Conservation (phyloP, 2,113 vertebrate species). For the Leucosticte australis region DNA sequence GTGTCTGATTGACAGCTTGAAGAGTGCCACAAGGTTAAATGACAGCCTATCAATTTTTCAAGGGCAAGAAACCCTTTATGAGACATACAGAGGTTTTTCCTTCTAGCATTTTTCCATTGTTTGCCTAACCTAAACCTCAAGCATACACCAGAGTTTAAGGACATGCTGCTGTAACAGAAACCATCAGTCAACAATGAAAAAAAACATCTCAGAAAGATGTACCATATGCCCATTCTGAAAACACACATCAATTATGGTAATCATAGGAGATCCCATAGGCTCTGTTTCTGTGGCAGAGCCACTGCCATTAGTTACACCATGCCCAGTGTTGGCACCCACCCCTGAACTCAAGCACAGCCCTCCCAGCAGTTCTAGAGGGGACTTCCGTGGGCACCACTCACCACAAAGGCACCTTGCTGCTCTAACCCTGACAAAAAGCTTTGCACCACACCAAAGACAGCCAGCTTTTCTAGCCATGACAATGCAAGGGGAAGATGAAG, state of each 20-base stretch:
- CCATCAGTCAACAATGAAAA: background rate
- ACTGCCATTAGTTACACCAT: background rate
- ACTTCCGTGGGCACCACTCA: rapidly evolving
- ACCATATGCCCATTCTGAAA: background rate
- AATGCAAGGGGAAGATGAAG: background rate
- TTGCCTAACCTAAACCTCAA: constrained; percentile 23
- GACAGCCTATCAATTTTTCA: constrained; percentile 63
- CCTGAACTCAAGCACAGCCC: background rate
- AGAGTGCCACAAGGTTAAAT: constrained; percentile 55
- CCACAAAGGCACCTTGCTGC: background rate
- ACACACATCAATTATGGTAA: background rate
- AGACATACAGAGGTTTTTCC: constrained; percentile 14
- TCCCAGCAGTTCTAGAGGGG: background rate
- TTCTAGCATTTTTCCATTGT: constrained; percentile 22
- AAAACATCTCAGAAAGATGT: background rate
- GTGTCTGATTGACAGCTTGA: constrained; percentile 43
- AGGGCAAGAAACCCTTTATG: constrained; percentile 53
- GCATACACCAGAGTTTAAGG: constrained; percentile 15
- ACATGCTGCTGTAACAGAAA: background rate
- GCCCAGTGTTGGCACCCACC: background rate
- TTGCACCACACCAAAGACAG: background rate
- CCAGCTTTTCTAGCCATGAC: background rate
- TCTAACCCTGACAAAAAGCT: background rate
- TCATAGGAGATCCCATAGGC: background rate
- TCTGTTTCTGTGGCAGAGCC: background rate